phyloP scores from a whole-genome alignment of 2,113 vertebrate species.

The Cephalophus harveyi region DNA sequence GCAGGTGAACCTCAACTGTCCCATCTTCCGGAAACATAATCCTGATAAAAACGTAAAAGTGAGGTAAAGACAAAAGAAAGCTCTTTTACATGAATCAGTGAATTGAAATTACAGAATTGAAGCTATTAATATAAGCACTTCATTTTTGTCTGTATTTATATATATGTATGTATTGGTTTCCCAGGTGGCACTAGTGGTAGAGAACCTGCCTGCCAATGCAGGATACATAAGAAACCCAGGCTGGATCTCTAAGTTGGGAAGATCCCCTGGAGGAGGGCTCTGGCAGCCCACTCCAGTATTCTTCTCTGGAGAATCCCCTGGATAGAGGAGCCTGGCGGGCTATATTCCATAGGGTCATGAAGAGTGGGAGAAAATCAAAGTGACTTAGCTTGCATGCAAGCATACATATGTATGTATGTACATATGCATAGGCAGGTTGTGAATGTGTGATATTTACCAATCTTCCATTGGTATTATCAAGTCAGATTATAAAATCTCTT shows the following conservation, averaged over 20 bases:
- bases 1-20: too few species aligned
- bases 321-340: not conserved
- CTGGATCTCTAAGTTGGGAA: not conserved
- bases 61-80: too few species aligned
- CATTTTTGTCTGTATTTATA: too few species aligned
- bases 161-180: not conserved
- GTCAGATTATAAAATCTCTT: not conserved
- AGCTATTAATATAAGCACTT: too few species aligned
- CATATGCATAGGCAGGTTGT: not conserved
- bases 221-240: not conserved
- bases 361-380: not conserved
- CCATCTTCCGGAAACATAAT: too few species aligned
- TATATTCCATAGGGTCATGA: not conserved
- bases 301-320: not conserved
- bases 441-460: not conserved
- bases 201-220: not conserved
- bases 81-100: too few species aligned
- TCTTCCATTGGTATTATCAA: not conserved
- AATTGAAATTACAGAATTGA: too few species aligned
- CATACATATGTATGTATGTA: not conserved
- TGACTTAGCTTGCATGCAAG: accelerated
- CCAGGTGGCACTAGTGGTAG: not conserved
- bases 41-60: too few species aligned
- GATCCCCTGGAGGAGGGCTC: not conserved
- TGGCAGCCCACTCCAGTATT: not conserved